phyloP scores from a whole-genome alignment of 2,888 invertebrate species.

The Nemoura dubitans region DNA sequence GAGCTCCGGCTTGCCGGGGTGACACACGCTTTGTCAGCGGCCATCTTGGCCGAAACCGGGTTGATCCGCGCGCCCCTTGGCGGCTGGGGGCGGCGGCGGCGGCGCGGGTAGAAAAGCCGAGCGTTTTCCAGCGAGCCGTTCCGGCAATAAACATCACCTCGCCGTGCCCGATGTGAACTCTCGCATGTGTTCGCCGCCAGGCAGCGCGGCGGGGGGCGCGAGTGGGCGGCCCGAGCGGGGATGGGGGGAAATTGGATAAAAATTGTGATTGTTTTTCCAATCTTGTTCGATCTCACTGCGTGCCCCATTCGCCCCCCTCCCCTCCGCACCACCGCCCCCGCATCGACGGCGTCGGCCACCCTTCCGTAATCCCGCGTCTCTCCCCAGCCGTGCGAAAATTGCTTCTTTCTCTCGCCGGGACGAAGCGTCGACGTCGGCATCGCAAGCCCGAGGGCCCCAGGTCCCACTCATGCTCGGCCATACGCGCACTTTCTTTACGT shows the following conservation, averaged over 20 bases:
- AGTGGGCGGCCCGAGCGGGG: background rate
- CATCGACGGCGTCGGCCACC: too few relatives aligned
- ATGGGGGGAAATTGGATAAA: conserved; percentile 31
- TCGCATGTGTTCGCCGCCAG: background rate
- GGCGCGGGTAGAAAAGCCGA: background rate
- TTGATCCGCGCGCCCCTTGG: background rate
- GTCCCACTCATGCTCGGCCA: background rate
- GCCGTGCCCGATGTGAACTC: background rate
- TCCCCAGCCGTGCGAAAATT: background rate
- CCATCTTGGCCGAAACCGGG: background rate
- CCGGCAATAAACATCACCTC: background rate
- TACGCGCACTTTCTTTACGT: too few relatives aligned
- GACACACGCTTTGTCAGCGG: background rate
- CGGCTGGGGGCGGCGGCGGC: background rate
- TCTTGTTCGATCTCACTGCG: conserved; percentile 13
- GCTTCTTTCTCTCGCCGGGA: background rate
- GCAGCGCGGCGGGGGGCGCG: background rate
- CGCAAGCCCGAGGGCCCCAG: too few relatives aligned
- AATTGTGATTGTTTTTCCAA: conserved; percentile 38
- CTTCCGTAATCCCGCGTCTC: background rate
- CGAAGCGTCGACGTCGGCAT: background rate
- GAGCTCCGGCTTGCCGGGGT: background rate
- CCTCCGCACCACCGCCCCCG: background rate
- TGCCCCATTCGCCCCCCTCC: background rate
- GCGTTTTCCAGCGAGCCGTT: background rate